Evolutionary conservation across 2,888 invertebrate species (phyloP), one percentile per base, ranked within the genome.

Genomic region (Lithosia quadra): DNA sequence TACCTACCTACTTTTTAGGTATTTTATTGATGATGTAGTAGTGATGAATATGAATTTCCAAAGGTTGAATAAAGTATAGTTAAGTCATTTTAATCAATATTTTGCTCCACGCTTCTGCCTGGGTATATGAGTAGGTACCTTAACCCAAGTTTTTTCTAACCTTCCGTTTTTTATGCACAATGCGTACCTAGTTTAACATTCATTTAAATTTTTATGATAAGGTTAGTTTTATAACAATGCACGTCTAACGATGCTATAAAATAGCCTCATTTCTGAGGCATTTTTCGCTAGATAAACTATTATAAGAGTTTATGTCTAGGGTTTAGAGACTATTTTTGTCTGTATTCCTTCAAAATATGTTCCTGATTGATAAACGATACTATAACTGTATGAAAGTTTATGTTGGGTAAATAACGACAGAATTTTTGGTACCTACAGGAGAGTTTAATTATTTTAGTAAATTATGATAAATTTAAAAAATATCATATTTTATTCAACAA

Each of bases 151-250:
- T 60, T 24, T 59, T 39, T 22, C 3, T 24, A 18, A 18, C 18
- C 22, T 60, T 36, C 39, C 18, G 22, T n/a, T 39, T 60, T 22
- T 15, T 2, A 39, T 43, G 43, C 1, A 39, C 21, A 58, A 21
- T 65, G 9, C 24, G 28, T n/a, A n/a, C n/a, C n/a, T 18, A 58
- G 21, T 65, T 56, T 39, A 56, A 43, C 33, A 36, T 49, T 59
- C 22, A 24, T 24, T 60, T 61, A n/a, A 36, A 61, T 66, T 60
- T 34, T 34, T 33, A 21, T 39, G 39, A 58, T 28, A 69, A 67
- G 62, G 53, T 62, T 39, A 63, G 33, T 58, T 61, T 57, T 65
- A 58, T 33, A 65, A 65, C 65, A 60, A 65, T 59, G 59, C 65
- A 53, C 34, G 34, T 18, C 11, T 53, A 65, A 65, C 62, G 49